Conservation (phyloP, 2,797 vertebrate species). For the Uromys caudimaculatus region DNA sequence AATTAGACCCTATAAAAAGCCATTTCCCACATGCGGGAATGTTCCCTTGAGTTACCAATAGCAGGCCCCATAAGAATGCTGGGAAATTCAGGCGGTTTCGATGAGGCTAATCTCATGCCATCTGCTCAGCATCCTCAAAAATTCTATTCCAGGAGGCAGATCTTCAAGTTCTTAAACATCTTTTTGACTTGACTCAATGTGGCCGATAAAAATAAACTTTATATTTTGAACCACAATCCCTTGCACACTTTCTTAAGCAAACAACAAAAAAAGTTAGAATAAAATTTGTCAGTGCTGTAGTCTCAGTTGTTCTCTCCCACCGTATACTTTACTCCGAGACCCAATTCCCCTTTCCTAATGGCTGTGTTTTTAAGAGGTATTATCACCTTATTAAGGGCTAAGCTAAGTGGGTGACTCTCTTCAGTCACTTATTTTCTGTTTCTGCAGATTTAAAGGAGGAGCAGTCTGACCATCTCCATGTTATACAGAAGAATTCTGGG, state of each 20-base stretch:
- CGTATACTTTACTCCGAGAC: slow-evolving; percentile 73
- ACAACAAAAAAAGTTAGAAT: slow-evolving; percentile 77
- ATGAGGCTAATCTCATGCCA: slow-evolving; percentile 82
- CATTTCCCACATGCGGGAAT: slow-evolving; percentile 67
- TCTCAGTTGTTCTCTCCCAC: slow-evolving; percentile 81
- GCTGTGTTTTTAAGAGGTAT: slow-evolving; percentile 75
- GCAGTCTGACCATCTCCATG: slow-evolving; percentile 77
- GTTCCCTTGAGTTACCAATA: slow-evolving; percentile 79
- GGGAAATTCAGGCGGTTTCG: slow-evolving; percentile 80
- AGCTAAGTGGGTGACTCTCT: slow-evolving; percentile 76
- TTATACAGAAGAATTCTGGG: slow-evolving; percentile 79
- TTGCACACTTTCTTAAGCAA: slow-evolving; percentile 82
- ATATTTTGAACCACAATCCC: slow-evolving; percentile 87
- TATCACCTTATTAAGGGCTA: slow-evolving; percentile 82
- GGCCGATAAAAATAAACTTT: slow-evolving; percentile 88
- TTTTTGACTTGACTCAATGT: slow-evolving; percentile 87
- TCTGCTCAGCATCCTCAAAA: slow-evolving; percentile 84
- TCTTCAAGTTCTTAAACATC: slow-evolving; percentile 84
- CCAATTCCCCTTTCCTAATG: slow-evolving; percentile 69
- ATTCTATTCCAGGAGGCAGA: slow-evolving; percentile 83
- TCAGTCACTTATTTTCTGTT: slow-evolving; percentile 78
- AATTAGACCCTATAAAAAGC: slow-evolving; percentile 79
- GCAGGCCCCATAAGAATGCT: slow-evolving; percentile 73
- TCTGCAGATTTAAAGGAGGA: slow-evolving; percentile 67
- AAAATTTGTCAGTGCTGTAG: slow-evolving; percentile 85